These are phyloP conservation scores for Heliconius hermathena DNA, from an alignment of 1,140 invertebrate species.

Conservation along the genomic window DNA sequence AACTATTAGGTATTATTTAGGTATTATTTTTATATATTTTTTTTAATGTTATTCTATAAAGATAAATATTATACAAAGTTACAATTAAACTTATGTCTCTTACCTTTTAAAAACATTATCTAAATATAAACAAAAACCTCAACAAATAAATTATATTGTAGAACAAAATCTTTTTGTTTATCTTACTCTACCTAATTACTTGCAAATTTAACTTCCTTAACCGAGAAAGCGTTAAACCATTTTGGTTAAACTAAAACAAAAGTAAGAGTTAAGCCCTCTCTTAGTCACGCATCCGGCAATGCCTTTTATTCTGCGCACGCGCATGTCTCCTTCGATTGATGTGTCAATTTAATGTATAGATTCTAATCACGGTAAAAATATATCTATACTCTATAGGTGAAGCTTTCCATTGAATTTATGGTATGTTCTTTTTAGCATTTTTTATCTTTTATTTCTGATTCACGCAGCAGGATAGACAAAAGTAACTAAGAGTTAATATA, in stretches of 20 bases:
- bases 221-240: constrained; percentile 27
- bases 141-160: neutral
- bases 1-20: no score
- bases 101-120: no score
- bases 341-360: constrained; percentile 12
- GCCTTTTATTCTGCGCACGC: constrained; percentile 26
- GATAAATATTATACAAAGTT: no score
- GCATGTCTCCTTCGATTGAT: constrained; percentile 25
- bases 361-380: constrained; percentile 28
- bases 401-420: neutral
- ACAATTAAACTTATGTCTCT: no score
- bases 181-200: neutral
- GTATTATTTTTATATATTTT: no score
- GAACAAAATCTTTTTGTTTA: neutral
- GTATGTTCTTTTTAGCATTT: neutral
- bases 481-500: no score
- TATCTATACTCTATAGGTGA: neutral
- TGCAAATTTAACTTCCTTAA: constrained; percentile 16
- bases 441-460: neutral
- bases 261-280: constrained; percentile 26
- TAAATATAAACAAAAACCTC: neutral
- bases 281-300: constrained; percentile 29
- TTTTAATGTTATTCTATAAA: no score
- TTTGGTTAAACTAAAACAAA: constrained; percentile 17
- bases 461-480: no score